Evolutionary conservation across 2,113 vertebrate genomes (phyloP).

Genomic region (Oenanthe oenanthe): DNA sequence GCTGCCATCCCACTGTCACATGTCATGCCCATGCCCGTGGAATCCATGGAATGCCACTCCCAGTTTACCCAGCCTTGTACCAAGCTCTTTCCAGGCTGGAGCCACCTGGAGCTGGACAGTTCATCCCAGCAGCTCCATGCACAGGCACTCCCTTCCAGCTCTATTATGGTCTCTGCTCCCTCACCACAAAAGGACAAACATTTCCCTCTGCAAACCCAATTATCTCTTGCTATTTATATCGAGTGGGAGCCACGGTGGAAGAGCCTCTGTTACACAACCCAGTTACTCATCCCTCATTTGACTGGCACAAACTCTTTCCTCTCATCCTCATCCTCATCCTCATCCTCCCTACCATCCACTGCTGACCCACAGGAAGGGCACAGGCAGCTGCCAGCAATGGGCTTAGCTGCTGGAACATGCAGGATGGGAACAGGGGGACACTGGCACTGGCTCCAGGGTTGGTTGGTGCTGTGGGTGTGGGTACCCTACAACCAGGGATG

Average conservation of each 20-base stretch:
- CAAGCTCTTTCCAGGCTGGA: not conserved
- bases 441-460: not conserved
- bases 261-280: not conserved
- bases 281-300: not conserved
- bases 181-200: not conserved
- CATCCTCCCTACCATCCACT: fast-evolving
- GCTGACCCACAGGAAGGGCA: not conserved
- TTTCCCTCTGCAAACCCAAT: not conserved
- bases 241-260: not conserved
- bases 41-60: fast-evolving
- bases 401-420: not conserved
- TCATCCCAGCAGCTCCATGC: not conserved
- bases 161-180: not conserved
- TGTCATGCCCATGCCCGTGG: not conserved
- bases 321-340: not conserved
- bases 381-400: not conserved
- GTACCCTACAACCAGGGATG: not conserved
- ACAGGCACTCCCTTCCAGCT: not conserved
- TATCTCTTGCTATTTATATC: not conserved
- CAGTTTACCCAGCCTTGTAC: fast-evolving
- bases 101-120: not conserved
- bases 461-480: fast-evolving
- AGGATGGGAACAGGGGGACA: not conserved
- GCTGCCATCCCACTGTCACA: not conserved
- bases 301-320: not conserved